A percentile compares a stretch with the other conserved stretches of the same genome.
These are phyloP conservation scores for Synanthedon andrenaeformis DNA, from an alignment of 2,888 invertebrate genomes.

Conservation along the genomic window DNA sequence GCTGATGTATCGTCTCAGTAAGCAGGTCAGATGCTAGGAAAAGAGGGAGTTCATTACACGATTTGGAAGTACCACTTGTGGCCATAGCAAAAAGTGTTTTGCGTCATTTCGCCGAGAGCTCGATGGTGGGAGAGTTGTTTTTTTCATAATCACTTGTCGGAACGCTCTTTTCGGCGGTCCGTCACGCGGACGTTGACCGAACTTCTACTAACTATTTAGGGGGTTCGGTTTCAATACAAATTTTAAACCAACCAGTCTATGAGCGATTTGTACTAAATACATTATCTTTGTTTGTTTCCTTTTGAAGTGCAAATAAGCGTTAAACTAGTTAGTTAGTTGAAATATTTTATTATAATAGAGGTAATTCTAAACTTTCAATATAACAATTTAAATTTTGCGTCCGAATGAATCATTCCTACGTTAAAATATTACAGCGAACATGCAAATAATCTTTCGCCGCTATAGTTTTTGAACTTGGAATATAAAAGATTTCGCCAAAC, in stretches of 20 bases:
- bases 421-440: background rate
- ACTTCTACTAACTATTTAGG: constrained; percentile 49
- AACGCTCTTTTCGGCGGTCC: constrained; percentile 45
- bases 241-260: background rate
- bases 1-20: constrained; percentile 26
- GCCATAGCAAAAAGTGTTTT: constrained; percentile 42
- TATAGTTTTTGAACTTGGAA: background rate
- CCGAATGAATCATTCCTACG: background rate
- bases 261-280: background rate
- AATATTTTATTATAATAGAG: background rate
- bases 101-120: constrained; percentile 47
- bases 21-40: constrained; percentile 33
- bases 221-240: constrained; percentile 18
- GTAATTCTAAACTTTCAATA: background rate
- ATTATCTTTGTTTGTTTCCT: background rate
- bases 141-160: constrained; percentile 53
- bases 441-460: background rate
- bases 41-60: constrained; percentile 38
- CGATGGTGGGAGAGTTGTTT: constrained; percentile 36
- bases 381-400: too few relatives aligned
- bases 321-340: background rate
- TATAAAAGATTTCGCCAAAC: background rate
- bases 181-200: constrained; percentile 59
- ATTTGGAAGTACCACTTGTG: constrained; percentile 35
- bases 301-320: background rate